Evolutionary conservation across 2,113 vertebrate species (phyloP).

Genomic region (Andinoacara biseriatus): DNA sequence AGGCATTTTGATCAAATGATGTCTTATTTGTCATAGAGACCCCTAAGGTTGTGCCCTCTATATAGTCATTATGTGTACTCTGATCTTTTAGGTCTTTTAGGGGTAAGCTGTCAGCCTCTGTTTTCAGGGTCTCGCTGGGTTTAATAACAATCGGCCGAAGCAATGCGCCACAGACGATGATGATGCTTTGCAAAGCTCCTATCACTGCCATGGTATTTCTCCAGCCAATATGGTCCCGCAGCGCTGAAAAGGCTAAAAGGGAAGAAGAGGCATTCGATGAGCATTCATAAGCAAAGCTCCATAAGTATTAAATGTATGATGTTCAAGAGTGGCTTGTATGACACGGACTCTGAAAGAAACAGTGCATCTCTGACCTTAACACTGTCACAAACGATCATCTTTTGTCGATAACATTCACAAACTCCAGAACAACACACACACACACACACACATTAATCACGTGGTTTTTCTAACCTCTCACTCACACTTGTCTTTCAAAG

Average conservation of each 20-base stretch:
- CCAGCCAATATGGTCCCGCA: conserved; percentile 91
- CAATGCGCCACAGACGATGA: conserved; percentile 86
- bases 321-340: not conserved
- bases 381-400: not conserved
- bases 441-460: not conserved
- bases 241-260: conserved; percentile 85
- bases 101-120: conserved; percentile 35
- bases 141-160: conserved; percentile 88
- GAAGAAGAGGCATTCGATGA: not conserved
- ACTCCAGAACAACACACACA: too few species aligned
- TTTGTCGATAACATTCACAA: not conserved
- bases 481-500: not conserved
- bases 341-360: not conserved
- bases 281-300: not conserved
- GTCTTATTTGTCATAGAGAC: not conserved
- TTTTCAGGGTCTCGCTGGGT: conserved; percentile 3
- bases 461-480: not conserved
- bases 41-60: not conserved
- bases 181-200: conserved; percentile 87
- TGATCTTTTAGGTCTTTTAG: conserved; percentile 48
- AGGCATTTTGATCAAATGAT: not conserved
- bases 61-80: not conserved
- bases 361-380: not conserved
- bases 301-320: not conserved
- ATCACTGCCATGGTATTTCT: conserved; percentile 86